phyloP scores from a whole-genome alignment of 64 coral and sea anemone species.

The Montipora capricornis region DNA sequence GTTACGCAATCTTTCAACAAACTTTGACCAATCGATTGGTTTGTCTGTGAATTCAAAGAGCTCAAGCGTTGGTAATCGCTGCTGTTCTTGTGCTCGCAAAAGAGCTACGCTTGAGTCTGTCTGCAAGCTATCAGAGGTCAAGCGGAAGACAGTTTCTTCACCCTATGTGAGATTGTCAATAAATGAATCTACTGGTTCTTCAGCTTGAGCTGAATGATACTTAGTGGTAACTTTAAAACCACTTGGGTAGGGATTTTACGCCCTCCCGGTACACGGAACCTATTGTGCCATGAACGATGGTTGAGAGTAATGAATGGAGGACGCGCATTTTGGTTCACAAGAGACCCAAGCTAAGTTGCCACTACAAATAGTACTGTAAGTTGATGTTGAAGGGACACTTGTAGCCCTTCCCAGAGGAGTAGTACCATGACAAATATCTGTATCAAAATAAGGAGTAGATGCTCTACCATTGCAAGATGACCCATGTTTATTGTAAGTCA shows the following conservation, averaged over 20 bases:
- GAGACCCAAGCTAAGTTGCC: too few relatives aligned
- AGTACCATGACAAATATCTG: too few relatives aligned
- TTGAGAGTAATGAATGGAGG: too few relatives aligned
- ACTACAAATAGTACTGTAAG: too few relatives aligned
- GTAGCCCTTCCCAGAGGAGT: too few relatives aligned
- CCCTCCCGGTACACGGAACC: neutral
- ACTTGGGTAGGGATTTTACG: neutral
- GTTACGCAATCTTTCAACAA: conserved; percentile 1
- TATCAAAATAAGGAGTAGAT: too few relatives aligned
- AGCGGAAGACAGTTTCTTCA: neutral
- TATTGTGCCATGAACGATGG: neutral
- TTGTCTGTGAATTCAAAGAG: neutral
- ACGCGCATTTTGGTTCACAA: neutral
- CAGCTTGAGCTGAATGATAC: neutral
- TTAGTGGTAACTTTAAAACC: neutral
- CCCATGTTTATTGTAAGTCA: too few relatives aligned
- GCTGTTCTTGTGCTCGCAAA: neutral
- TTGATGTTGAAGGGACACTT: too few relatives aligned
- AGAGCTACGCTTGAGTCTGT: neutral
- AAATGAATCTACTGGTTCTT: neutral
- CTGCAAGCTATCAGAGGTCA: neutral
- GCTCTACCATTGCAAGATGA: too few relatives aligned
- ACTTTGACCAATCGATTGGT: neutral
- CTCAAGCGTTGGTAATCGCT: neutral
- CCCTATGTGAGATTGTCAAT: neutral